These are phyloP conservation scores for Bellardia bayeri DNA, from an alignment of 2,888 invertebrate genomes.

Conservation along the genomic window DNA sequence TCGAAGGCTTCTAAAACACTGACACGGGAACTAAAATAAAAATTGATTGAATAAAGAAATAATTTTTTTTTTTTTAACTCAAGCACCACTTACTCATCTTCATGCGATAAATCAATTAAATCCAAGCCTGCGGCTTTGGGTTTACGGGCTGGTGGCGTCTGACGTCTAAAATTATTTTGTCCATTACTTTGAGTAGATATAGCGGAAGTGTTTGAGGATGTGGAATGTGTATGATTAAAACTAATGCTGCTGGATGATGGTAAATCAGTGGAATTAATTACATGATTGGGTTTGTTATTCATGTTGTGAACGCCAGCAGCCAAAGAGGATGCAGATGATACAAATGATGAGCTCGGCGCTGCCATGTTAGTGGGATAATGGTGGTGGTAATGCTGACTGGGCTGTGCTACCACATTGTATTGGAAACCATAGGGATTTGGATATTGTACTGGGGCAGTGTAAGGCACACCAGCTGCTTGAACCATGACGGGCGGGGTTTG, in stretches of 20 bases:
- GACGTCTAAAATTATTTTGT: constrained; percentile 66
- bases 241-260: constrained; percentile 33
- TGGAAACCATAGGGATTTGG: constrained; percentile 77
- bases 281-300: constrained; percentile 60
- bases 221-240: constrained; percentile 59
- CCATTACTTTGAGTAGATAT: constrained; percentile 48
- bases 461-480: constrained; percentile 64
- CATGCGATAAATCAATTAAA: constrained; percentile 82
- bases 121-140: constrained; percentile 78
- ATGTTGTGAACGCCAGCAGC: constrained; percentile 22
- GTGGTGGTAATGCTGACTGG: constrained; percentile 12
- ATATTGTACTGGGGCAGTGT: constrained; percentile 72
- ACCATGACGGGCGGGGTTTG: constrained; percentile 53
- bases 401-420: constrained; percentile 59
- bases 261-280: constrained; percentile 63
- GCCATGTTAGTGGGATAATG: constrained; percentile 50
- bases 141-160: constrained; percentile 75
- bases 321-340: constrained; percentile 40
- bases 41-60: constrained; percentile 18
- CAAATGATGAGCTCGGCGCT: constrained; percentile 20
- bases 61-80: background rate
- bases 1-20: constrained; percentile 93
- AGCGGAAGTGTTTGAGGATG: constrained; percentile 26
- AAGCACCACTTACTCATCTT: constrained; percentile 81
- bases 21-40: constrained; percentile 81